Percentiles rank a stretch among this genome's conserved stretches.
phyloP scores from a whole-genome alignment of 2,797 vertebrate genomes.

The Xiphorhynchus erythropygius region DNA sequence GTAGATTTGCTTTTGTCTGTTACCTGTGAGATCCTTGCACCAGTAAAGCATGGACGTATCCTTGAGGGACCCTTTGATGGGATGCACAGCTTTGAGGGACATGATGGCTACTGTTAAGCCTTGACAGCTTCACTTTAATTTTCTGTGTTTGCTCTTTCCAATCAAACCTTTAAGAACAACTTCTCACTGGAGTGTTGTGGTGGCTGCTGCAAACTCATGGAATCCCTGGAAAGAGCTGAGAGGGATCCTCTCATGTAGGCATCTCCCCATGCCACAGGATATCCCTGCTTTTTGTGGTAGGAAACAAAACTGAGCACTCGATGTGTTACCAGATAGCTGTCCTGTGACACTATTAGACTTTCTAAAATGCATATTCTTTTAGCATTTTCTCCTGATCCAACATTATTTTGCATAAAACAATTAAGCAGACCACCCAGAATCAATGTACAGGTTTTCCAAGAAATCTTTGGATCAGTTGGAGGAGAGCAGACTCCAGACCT shows the following conservation, averaged over 20 bases:
- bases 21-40: neutral
- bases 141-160: neutral
- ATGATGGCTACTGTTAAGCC: neutral
- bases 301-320: neutral
- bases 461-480: neutral
- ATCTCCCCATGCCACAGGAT: neutral
- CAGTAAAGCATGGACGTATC: neutral
- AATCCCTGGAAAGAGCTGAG: neutral
- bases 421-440: neutral
- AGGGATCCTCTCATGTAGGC: neutral
- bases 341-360: accelerated
- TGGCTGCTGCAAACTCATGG: neutral
- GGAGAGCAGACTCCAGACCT: neutral
- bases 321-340: neutral
- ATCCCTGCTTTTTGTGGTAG: neutral
- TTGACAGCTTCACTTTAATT: neutral
- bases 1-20: neutral
- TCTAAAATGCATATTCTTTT: neutral
- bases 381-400: neutral
- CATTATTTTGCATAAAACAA: neutral
- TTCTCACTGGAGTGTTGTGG: neutral
- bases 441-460: neutral
- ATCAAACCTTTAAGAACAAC: neutral
- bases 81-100: neutral
- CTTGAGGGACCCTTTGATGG: neutral